phyloP scores from a whole-genome alignment of 2,888 invertebrate genomes.

The Hydrotaea cyrtoneurina region DNA sequence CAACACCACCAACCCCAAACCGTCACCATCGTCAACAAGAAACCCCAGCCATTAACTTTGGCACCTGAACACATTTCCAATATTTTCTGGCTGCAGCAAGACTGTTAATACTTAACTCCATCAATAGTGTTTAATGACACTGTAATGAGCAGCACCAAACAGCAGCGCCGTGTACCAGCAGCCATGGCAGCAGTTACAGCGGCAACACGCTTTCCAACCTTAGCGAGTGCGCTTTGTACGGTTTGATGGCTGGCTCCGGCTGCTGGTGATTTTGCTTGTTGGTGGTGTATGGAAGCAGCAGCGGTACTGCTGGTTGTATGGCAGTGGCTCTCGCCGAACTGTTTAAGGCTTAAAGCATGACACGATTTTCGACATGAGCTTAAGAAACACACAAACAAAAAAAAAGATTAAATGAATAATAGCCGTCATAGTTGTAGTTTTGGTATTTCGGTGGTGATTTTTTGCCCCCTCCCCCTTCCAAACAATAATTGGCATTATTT shows the following conservation, averaged over 20 bases:
- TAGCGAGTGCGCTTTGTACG: conserved; percentile 44
- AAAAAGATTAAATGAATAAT: conserved; percentile 61
- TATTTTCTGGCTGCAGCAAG: background rate
- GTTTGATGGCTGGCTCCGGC: background rate
- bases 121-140: conserved; percentile 67
- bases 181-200: background rate
- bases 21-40: conserved; percentile 4
- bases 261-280: background rate
- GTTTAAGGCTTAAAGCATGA: conserved; percentile 63
- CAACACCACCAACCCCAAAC: background rate
- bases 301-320: conserved; percentile 11
- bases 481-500: conserved; percentile 64
- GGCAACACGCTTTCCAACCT: conserved; percentile 15
- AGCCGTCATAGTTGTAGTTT: conserved; percentile 47
- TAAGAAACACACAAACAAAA: conserved; percentile 26
- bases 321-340: conserved; percentile 4
- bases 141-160: conserved; percentile 61
- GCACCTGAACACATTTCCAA: conserved; percentile 61
- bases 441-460: conserved; percentile 59
- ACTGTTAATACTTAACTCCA: conserved; percentile 46
- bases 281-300: background rate
- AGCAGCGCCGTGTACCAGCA: conserved; percentile 20
- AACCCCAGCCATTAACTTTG: conserved; percentile 48
- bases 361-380: conserved; percentile 64
- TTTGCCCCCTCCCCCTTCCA: conserved; percentile 1